These are phyloP conservation scores for Gasteruption jaculator DNA, from an alignment of 2,888 invertebrate species.

Conservation along the genomic window DNA sequence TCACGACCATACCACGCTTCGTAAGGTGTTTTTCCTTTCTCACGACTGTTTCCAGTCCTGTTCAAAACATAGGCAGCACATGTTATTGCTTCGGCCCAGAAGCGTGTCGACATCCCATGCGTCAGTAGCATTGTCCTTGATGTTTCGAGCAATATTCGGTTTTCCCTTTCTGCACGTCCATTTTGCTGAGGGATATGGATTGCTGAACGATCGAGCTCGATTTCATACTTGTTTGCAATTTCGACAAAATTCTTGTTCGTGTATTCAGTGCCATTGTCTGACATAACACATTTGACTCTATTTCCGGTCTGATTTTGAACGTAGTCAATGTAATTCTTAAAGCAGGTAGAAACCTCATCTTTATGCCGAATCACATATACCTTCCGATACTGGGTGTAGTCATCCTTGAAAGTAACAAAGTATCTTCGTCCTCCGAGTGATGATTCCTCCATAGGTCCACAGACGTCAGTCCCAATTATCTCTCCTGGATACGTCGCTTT, in stretches of 20 bases:
- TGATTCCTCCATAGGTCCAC: slow-evolving; percentile 19
- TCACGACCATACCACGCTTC: slow-evolving; percentile 1
- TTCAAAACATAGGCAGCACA: slow-evolving; percentile 15
- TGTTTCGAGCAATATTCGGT: slow-evolving; percentile 12
- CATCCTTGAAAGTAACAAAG: slow-evolving; percentile 19
- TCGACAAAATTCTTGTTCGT: slow-evolving; percentile 8
- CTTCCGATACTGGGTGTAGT: slow-evolving; percentile 14
- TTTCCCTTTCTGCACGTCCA: slow-evolving; percentile 14
- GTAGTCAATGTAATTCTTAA: slow-evolving; percentile 12
- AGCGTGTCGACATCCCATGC: slow-evolving; percentile 12
- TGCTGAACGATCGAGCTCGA: slow-evolving; percentile 9
- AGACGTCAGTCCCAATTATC: slow-evolving; percentile 16
- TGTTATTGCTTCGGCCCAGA: slow-evolving; percentile 16
- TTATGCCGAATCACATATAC: slow-evolving; percentile 14
- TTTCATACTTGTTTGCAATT: slow-evolving; percentile 11
- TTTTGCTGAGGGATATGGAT: slow-evolving; percentile 14
- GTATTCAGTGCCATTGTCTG: slow-evolving; percentile 17
- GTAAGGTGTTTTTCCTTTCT: slow-evolving; percentile 5
- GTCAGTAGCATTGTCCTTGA: slow-evolving; percentile 16
- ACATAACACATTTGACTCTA: slow-evolving; percentile 12
- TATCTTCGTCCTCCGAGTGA: slow-evolving; percentile 13
- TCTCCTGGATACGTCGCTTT: slow-evolving; percentile 12
- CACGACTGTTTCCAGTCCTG: not conserved
- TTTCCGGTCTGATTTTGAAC: slow-evolving; percentile 14
- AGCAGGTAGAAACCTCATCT: slow-evolving; percentile 14